Conservation (phyloP, 2,888 invertebrate species). For the Tetrapedia diversipes region DNA sequence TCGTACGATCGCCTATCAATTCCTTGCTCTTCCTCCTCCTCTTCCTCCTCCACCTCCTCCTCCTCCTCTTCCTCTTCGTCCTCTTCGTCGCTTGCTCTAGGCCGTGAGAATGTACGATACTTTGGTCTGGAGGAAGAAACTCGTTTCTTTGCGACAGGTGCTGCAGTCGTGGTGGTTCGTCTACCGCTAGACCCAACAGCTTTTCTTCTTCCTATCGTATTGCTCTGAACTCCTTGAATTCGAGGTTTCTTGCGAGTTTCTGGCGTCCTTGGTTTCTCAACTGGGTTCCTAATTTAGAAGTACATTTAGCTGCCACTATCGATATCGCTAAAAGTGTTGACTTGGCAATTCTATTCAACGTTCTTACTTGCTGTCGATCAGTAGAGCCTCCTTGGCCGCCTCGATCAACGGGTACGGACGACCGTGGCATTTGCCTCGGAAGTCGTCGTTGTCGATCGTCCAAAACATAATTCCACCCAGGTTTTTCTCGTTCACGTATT, state of each 20-base stretch:
- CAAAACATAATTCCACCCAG: slow-evolving; percentile 97
- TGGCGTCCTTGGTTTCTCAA: slow-evolving; percentile 59
- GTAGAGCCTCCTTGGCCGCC: slow-evolving; percentile 93
- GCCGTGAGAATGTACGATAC: slow-evolving; percentile 56
- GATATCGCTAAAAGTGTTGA: not conserved
- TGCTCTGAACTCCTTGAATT: slow-evolving; percentile 58
- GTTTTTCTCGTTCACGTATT: slow-evolving; percentile 92
- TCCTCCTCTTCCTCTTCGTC: slow-evolving; percentile 57
- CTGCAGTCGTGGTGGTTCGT: slow-evolving; percentile 67
- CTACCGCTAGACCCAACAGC: slow-evolving; percentile 33
- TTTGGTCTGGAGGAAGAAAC: slow-evolving; percentile 61
- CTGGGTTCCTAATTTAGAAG: slow-evolving; percentile 41
- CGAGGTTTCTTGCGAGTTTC: slow-evolving; percentile 66
- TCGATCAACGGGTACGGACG: slow-evolving; percentile 95
- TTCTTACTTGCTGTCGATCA: slow-evolving; percentile 86
- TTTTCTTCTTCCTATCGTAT: slow-evolving; percentile 38
- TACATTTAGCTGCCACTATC: too few relatives aligned
- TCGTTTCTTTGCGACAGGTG: slow-evolving; percentile 62
- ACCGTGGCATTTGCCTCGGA: slow-evolving; percentile 94
- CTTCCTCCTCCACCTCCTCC: slow-evolving; percentile 60
- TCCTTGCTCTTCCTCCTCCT: slow-evolving; percentile 63
- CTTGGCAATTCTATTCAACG: not conserved
- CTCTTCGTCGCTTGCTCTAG: slow-evolving; percentile 49
- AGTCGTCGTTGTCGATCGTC: slow-evolving; percentile 97
- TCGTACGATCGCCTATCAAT: slow-evolving; percentile 53